Evolutionary conservation across 2,113 vertebrate genomes (phyloP).

Genomic region (Limnothrissa miodon): DNA sequence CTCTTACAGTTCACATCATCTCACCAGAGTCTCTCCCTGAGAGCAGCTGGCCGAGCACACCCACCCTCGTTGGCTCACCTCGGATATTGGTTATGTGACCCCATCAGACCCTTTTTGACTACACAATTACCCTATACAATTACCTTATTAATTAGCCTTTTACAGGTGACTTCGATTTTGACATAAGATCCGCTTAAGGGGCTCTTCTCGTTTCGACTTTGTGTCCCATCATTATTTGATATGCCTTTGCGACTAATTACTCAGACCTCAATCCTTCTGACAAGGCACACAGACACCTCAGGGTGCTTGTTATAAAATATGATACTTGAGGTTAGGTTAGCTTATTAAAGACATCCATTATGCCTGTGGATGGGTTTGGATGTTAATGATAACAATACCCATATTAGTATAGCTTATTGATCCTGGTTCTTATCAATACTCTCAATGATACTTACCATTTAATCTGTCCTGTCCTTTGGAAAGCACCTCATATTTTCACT

Average conservation of each 20-base stretch:
- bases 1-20: conserved; percentile 44
- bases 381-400: no score
- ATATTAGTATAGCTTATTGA: no score
- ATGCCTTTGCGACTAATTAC: neutral
- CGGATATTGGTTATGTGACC: conserved; percentile 3
- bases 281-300: neutral
- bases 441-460: no score
- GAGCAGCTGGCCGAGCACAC: neutral
- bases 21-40: neutral
- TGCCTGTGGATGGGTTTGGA: no score
- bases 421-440: no score
- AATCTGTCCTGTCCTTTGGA: no score
- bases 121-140: neutral
- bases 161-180: conserved; percentile 13
- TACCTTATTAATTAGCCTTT: neutral
- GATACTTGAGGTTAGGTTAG: neutral
- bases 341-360: neutral
- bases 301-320: neutral
- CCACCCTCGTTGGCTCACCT: neutral
- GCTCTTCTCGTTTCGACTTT: neutral
- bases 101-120: neutral
- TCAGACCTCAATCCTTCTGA: neutral
- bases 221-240: neutral
- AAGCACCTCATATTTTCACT: no score
- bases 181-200: neutral